phyloP scores from a whole-genome alignment of 2,888 invertebrate genomes.

The Napeogenes sylphis region DNA sequence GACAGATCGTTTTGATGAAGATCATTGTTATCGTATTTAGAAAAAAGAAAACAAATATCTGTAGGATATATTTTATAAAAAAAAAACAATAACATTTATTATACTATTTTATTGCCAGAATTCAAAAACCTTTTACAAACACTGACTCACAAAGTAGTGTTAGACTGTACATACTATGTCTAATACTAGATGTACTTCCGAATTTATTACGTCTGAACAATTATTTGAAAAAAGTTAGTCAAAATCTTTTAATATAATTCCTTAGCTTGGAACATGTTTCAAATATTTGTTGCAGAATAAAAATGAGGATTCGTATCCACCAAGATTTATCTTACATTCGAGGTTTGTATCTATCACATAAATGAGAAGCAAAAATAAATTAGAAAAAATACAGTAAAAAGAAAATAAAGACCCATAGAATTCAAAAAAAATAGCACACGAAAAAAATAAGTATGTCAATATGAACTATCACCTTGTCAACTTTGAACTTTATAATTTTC shows the following conservation, averaged over 20 bases:
- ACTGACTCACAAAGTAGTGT: slow-evolving; percentile 63
- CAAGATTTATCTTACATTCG: slow-evolving; percentile 63
- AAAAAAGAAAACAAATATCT: no score
- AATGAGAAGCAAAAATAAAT: slow-evolving; percentile 64
- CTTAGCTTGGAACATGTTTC: slow-evolving; percentile 59
- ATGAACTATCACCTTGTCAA: slow-evolving; percentile 73
- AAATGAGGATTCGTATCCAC: slow-evolving; percentile 64
- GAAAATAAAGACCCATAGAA: slow-evolving; percentile 66
- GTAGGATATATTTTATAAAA: slow-evolving; percentile 15
- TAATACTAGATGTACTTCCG: slow-evolving; percentile 68
- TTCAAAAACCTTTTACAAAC: slow-evolving; percentile 66
- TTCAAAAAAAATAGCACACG: slow-evolving; percentile 67
- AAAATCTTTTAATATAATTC: slow-evolving; percentile 52
- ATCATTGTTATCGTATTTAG: no score
- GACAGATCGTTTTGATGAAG: no score
- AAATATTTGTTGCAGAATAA: slow-evolving; percentile 46
- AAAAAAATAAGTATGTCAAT: slow-evolving; percentile 63
- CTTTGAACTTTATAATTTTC: slow-evolving; percentile 73
- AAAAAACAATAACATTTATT: slow-evolving; percentile 48
- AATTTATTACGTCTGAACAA: slow-evolving; percentile 49
- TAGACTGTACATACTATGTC: slow-evolving; percentile 69
- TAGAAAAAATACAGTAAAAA: slow-evolving; percentile 54
- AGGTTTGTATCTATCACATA: slow-evolving; percentile 72
- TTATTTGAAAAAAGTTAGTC: slow-evolving; percentile 59
- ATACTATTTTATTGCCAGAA: slow-evolving; percentile 77